These are phyloP conservation scores for Phoenoteleia sp. DNA, from an alignment of 2,888 invertebrate genomes.

Conservation along the genomic window DNA sequence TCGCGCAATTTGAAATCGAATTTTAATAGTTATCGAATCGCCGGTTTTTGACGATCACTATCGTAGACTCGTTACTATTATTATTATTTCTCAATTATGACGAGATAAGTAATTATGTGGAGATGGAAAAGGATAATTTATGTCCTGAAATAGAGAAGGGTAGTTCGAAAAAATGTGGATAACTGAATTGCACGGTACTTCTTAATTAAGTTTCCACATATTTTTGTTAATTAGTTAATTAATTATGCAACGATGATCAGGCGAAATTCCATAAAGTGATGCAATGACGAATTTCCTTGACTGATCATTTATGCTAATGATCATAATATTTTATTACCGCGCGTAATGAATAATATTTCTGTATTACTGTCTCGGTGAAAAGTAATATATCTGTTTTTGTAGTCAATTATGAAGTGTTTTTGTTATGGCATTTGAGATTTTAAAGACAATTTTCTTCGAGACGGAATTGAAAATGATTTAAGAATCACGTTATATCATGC, in stretches of 20 bases:
- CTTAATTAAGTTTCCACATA: slow-evolving; percentile 1
- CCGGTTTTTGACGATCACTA: slow-evolving; percentile 11
- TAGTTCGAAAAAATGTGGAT: background rate
- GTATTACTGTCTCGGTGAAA: no score
- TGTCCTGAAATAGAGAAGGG: background rate
- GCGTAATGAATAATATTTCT: no score
- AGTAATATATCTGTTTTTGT: no score
- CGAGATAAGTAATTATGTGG: slow-evolving; percentile 17
- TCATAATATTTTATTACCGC: background rate
- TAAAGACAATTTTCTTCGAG: no score
- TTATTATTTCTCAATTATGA: slow-evolving; percentile 39
- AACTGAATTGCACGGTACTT: background rate
- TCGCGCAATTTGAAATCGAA: background rate
- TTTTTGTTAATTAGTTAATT: slow-evolving; percentile 6
- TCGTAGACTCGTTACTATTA: background rate
- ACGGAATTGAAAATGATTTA: no score
- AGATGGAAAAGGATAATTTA: slow-evolving; percentile 7
- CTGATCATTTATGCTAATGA: no score
- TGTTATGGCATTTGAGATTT: no score
- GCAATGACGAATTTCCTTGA: background rate
- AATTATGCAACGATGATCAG: background rate
- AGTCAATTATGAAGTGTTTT: no score
- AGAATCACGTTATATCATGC: no score
- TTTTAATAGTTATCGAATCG: background rate
- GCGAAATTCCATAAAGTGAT: background rate